Conservation (phyloP, 1,140 invertebrate genomes). For the Panagrolaimus sp. region DNA sequence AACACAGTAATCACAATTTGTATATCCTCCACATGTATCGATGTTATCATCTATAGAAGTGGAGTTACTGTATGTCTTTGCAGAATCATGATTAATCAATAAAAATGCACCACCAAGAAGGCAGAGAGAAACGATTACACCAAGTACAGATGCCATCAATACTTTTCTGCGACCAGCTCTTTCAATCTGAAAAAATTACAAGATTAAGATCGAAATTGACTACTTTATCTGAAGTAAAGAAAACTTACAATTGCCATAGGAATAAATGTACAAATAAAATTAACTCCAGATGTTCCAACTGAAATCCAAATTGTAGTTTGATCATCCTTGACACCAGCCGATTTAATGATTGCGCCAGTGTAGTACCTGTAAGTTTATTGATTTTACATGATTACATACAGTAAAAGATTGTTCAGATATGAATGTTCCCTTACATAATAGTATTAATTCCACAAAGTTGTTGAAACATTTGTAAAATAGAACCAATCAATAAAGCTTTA, state of each 20-base stretch:
- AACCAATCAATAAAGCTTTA: constrained; percentile 64
- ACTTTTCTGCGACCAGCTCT: constrained; percentile 63
- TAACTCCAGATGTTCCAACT: constrained; percentile 58
- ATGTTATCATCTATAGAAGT: background rate
- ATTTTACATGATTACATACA: too few relatives aligned
- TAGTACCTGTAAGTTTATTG: constrained; percentile 59
- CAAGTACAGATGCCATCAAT: constrained; percentile 61
- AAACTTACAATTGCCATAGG: constrained; percentile 8
- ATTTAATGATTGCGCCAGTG: constrained; percentile 63
- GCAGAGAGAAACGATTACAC: constrained; percentile 50
- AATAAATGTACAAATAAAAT: constrained; percentile 20
- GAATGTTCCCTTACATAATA: constrained; percentile 63
- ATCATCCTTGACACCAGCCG: constrained; percentile 64
- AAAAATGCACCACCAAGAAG: constrained; percentile 35
- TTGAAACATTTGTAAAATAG: constrained; percentile 64
- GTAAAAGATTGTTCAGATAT: background rate
- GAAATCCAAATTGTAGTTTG: constrained; percentile 65
- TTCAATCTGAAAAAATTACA: constrained; percentile 64
- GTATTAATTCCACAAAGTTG: constrained; percentile 67
- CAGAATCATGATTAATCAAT: constrained; percentile 36
- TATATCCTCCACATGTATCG: constrained; percentile 13
- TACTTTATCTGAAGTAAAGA: constrained; percentile 24
- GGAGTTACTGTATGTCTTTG: background rate
- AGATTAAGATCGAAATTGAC: too few relatives aligned
- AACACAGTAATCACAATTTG: constrained; percentile 47